Evolutionary conservation across 2,888 invertebrate species (phyloP).

Genomic region (Xestobium rufovillosum): DNA sequence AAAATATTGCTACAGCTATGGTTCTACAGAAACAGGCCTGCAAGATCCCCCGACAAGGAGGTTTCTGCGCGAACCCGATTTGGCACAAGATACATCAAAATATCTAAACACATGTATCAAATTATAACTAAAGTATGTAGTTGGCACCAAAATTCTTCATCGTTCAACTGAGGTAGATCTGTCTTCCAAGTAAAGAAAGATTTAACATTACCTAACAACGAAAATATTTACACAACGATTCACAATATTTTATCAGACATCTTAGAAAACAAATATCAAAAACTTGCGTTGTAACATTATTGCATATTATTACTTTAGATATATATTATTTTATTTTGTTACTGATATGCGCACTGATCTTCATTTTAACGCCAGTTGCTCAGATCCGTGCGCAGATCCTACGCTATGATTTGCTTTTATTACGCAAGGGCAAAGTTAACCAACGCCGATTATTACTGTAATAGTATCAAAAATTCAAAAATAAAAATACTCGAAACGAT

Average conservation of each 20-base stretch:
- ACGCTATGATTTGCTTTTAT: neutral
- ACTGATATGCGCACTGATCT: constrained; percentile 12
- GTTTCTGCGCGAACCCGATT: no score
- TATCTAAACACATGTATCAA: no score
- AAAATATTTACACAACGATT: constrained; percentile 37
- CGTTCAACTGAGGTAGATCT: constrained; percentile 43
- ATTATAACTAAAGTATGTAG: constrained; percentile 20
- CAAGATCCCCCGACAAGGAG: no score
- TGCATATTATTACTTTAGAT: constrained; percentile 37
- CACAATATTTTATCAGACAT: constrained; percentile 32
- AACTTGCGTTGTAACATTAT: constrained; percentile 42
- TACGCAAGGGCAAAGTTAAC: neutral
- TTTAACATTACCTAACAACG: constrained; percentile 35
- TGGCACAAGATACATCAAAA: no score
- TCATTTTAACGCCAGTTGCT: constrained; percentile 7
- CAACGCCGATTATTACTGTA: no score
- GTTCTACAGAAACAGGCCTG: no score
- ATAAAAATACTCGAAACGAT: no score
- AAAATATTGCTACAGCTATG: no score
- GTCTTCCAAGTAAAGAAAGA: constrained; percentile 38
- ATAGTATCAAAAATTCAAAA: no score
- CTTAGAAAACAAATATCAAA: constrained; percentile 39
- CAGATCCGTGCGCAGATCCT: neutral
- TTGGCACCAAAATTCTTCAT: constrained; percentile 34
- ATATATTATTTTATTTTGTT: constrained; percentile 5